Evolutionary conservation across 2,888 invertebrate genomes (phyloP).

Genomic region (Drosophila hawaiiensis): DNA sequence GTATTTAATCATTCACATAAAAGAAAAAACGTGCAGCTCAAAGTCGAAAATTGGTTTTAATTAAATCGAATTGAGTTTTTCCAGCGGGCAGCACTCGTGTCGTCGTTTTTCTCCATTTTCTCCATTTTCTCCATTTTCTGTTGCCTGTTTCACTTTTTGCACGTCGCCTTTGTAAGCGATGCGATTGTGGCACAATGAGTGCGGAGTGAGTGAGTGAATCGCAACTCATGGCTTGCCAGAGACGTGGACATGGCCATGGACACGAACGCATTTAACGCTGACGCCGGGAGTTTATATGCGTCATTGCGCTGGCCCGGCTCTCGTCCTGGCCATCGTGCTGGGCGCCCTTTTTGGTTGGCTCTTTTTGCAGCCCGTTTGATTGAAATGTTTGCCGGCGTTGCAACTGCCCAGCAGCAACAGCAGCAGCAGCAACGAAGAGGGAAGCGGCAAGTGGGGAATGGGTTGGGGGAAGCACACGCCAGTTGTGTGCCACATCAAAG

Average conservation of each 20-base stretch:
- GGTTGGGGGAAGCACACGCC: slow-evolving; percentile 5
- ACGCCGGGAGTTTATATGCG: slow-evolving; percentile 75
- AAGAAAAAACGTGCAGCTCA: slow-evolving; percentile 35
- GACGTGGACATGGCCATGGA: slow-evolving; percentile 67
- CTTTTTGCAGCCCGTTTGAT: slow-evolving; percentile 66
- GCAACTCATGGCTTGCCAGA: slow-evolving; percentile 65
- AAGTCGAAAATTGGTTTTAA: slow-evolving; percentile 81
- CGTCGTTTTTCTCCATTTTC: slow-evolving; percentile 34
- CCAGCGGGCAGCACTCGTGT: slow-evolving; percentile 24
- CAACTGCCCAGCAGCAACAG: slow-evolving; percentile 33
- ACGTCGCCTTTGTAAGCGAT: slow-evolving; percentile 62
- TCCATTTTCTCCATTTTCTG: slow-evolving; percentile 38
- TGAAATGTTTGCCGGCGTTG: slow-evolving; percentile 76
- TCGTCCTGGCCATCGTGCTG: slow-evolving; percentile 33
- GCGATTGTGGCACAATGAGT: slow-evolving; percentile 4
- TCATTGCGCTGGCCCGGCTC: slow-evolving; percentile 52
- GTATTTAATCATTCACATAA: slow-evolving; percentile 33
- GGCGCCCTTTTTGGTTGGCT: slow-evolving; percentile 47
- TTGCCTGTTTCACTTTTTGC: slow-evolving; percentile 49
- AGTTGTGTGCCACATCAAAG: slow-evolving; percentile 65
- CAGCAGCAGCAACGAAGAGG: background rate
- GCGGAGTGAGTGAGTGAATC: slow-evolving; percentile 70
- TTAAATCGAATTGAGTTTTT: slow-evolving; percentile 80
- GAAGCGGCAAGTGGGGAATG: background rate
- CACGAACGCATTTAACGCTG: slow-evolving; percentile 78